Evolutionary conservation across 2,888 invertebrate species (phyloP).

Genomic region (Drosophila neotestacea): DNA sequence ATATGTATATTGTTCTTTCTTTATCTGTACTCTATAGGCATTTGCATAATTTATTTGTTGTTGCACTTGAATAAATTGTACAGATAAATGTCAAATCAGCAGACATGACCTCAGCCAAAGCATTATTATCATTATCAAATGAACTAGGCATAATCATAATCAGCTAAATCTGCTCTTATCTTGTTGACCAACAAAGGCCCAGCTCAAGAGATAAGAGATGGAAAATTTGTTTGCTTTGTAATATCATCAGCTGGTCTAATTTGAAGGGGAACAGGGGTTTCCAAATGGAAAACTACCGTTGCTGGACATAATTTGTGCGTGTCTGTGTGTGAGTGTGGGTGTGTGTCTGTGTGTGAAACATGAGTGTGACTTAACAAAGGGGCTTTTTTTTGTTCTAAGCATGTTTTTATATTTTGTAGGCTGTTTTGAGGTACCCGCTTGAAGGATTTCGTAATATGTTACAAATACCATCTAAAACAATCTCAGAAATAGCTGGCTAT

Average conservation of each 20-base stretch:
- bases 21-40: slow-evolving; percentile 1
- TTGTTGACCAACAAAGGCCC: slow-evolving; percentile 25
- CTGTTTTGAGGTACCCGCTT: too few species aligned
- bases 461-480: too few species aligned
- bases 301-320: slow-evolving; percentile 8
- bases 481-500: too few species aligned
- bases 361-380: slow-evolving; percentile 1
- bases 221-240: slow-evolving; percentile 32
- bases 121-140: slow-evolving; percentile 7
- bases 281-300: slow-evolving; percentile 22
- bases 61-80: slow-evolving; percentile 39
- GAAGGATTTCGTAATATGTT: too few species aligned
- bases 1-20: slow-evolving; percentile 16
- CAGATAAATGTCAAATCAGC: slow-evolving; percentile 35
- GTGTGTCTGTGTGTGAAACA: slow-evolving; percentile 1
- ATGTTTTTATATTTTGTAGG: not conserved
- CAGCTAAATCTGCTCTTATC: slow-evolving; percentile 45
- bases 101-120: slow-evolving; percentile 32
- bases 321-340: not conserved
- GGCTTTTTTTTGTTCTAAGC: not conserved
- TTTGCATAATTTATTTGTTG: slow-evolving; percentile 22
- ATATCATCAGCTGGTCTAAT: slow-evolving; percentile 28
- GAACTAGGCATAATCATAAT: slow-evolving; percentile 46
- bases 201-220: slow-evolving; percentile 15
- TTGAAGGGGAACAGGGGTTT: not conserved